Conservation (phyloP, 2,888 invertebrate species). For the Cantharis rufa region DNA sequence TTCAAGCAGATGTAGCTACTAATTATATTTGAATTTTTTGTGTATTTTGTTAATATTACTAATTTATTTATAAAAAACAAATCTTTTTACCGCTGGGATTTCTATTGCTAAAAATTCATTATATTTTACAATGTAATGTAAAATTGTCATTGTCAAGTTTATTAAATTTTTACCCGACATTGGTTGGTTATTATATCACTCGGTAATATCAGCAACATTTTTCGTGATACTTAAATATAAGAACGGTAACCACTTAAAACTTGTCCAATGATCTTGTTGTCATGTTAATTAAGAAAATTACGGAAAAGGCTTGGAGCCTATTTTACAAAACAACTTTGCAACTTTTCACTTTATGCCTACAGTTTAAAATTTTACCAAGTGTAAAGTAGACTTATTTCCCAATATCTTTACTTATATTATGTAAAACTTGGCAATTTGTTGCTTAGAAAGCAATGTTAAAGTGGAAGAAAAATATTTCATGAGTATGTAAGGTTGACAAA, state of each 20-base stretch:
- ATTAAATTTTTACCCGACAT: neutral
- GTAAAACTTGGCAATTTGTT: too few species aligned
- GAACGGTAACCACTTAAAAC: neutral
- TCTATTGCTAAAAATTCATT: neutral
- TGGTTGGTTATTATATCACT: too few species aligned
- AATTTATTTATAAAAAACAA: neutral
- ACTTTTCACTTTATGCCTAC: neutral
- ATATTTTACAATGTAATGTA: too few species aligned
- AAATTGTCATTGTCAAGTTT: neutral
- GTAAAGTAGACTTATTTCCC: too few species aligned
- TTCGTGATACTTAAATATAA: too few species aligned
- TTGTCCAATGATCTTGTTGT: neutral
- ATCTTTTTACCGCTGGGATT: neutral
- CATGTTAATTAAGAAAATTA: neutral
- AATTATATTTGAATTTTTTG: neutral
- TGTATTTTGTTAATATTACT: neutral
- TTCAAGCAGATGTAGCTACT: slow-evolving; percentile 15
- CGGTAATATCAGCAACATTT: too few species aligned
- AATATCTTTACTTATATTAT: too few species aligned
- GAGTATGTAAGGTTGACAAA: too few species aligned
- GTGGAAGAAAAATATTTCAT: too few species aligned
- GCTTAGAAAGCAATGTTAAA: too few species aligned
- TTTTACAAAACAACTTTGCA: neutral
- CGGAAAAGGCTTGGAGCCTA: neutral
- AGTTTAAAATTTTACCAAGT: neutral